Evolutionary conservation across 2,888 invertebrate genomes (phyloP).

Genomic region (Acleris laterana): DNA sequence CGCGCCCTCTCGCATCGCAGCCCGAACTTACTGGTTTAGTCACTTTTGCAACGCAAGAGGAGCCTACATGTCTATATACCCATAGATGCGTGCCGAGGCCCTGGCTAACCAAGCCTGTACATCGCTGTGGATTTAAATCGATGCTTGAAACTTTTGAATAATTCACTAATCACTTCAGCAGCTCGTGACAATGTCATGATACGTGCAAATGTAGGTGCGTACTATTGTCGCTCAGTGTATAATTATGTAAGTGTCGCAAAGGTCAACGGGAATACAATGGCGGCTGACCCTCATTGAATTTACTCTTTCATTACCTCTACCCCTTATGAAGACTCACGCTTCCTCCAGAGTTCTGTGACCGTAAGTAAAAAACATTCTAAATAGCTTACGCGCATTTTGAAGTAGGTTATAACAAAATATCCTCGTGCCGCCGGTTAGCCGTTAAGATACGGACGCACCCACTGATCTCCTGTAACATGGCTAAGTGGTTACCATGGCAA

Average conservation of each 20-base stretch:
- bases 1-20: constrained; percentile 38
- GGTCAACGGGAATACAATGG: constrained; percentile 70
- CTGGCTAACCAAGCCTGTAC: too few relatives aligned
- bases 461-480: constrained; percentile 14
- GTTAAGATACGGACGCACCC: too few relatives aligned
- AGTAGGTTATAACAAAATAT: too few relatives aligned
- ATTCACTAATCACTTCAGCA: constrained; percentile 31
- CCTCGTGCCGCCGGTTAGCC: too few relatives aligned
- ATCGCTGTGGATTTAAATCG: too few relatives aligned
- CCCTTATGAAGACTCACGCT: constrained; percentile 16
- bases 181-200: constrained; percentile 40
- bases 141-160: constrained; percentile 19
- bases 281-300: constrained; percentile 52
- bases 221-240: constrained; percentile 48
- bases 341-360: constrained; percentile 4
- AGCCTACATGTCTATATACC: too few relatives aligned
- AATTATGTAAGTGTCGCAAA: constrained; percentile 72
- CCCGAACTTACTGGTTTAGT: constrained; percentile 50
- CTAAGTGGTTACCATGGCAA: constrained; percentile 44
- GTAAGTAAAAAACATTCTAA: not conserved
- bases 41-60: constrained; percentile 38
- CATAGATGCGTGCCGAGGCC: too few relatives aligned
- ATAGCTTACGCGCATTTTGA: not conserved
- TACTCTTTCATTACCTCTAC: constrained; percentile 26
- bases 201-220: constrained; percentile 42